These are phyloP conservation scores for Monopis laevigella DNA, from an alignment of 2,888 invertebrate genomes.

Conservation along the genomic window DNA sequence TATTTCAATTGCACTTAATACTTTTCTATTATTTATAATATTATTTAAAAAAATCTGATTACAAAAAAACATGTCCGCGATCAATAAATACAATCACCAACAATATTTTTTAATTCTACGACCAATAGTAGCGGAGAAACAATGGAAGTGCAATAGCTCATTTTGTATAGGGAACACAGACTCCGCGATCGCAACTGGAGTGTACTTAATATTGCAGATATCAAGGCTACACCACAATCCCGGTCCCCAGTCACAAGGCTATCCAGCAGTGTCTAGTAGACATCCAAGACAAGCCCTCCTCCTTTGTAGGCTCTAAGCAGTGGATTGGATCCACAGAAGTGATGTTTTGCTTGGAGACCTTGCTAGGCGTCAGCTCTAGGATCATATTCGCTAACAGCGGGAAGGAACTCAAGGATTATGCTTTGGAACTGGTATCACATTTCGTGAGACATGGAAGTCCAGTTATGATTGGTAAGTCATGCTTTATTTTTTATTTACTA, in stretches of 20 bases:
- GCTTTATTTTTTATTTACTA: too few species aligned
- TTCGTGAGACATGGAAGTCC: constrained; percentile 95
- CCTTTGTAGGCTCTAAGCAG: constrained; percentile 89
- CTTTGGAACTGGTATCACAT: constrained; percentile 86
- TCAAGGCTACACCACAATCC: constrained; percentile 82
- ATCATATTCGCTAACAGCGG: constrained; percentile 89
- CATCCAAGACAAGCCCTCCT: constrained; percentile 90
- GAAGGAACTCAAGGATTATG: constrained; percentile 80
- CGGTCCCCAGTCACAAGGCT: constrained; percentile 82
- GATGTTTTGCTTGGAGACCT: constrained; percentile 86
- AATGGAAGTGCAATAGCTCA: too few species aligned
- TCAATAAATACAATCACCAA: too few species aligned
- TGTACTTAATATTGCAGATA: constrained; percentile 44
- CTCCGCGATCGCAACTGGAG: background rate
- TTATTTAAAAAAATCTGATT: too few species aligned
- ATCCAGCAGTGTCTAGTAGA: constrained; percentile 95
- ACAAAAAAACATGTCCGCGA: too few species aligned
- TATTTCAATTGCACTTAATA: too few species aligned
- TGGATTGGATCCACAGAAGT: constrained; percentile 99
- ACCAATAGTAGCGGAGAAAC: too few species aligned
- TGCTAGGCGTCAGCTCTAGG: constrained; percentile 79
- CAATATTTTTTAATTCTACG: too few species aligned
- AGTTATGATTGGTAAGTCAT: constrained; percentile 90
- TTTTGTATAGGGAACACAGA: too few species aligned
- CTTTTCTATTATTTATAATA: too few species aligned